Evolutionary conservation across 2,113 vertebrate species (phyloP).

Genomic region (Psammodynastes pulverulentus): DNA sequence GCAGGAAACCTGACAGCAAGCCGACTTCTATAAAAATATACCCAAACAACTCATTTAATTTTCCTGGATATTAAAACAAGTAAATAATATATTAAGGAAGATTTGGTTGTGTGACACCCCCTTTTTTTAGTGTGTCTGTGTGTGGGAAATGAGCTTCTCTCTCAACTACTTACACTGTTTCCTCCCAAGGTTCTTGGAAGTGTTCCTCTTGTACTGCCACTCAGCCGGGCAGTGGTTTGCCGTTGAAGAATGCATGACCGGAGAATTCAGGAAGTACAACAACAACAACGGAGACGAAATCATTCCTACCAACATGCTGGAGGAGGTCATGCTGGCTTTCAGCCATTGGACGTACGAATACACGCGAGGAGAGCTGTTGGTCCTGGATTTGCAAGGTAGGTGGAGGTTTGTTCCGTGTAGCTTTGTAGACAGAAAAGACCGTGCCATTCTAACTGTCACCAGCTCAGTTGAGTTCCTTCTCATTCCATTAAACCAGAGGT

Average conservation of each 20-base stretch:
- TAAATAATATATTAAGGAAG: not conserved
- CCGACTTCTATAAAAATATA: not conserved
- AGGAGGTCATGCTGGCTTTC: slow-evolving; percentile 98
- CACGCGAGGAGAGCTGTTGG: slow-evolving; percentile 90
- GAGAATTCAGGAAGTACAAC: slow-evolving; percentile 97
- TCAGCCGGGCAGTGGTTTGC: slow-evolving; percentile 98
- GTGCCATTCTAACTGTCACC: not conserved
- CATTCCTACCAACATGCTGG: slow-evolving; percentile 91
- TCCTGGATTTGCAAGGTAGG: slow-evolving; percentile 94
- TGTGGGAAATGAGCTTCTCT: not conserved
- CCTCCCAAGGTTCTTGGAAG: slow-evolving; percentile 88
- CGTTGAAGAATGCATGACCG: slow-evolving; percentile 96
- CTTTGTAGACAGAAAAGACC: not conserved
- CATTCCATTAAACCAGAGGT: too few species aligned
- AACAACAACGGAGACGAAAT: slow-evolving; percentile 98
- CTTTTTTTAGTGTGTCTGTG: not conserved
- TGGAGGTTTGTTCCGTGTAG: not conserved
- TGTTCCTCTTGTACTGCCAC: slow-evolving; percentile 95
- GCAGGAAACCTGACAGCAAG: too few species aligned
- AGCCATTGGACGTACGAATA: slow-evolving; percentile 98
- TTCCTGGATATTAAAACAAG: not conserved
- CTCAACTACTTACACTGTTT: not conserved
- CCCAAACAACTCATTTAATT: not conserved
- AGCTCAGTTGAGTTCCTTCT: not conserved
- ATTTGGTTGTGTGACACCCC: not conserved